Conservation (phyloP, 2,797 vertebrate species). For the Malacoctenus gilli region DNA sequence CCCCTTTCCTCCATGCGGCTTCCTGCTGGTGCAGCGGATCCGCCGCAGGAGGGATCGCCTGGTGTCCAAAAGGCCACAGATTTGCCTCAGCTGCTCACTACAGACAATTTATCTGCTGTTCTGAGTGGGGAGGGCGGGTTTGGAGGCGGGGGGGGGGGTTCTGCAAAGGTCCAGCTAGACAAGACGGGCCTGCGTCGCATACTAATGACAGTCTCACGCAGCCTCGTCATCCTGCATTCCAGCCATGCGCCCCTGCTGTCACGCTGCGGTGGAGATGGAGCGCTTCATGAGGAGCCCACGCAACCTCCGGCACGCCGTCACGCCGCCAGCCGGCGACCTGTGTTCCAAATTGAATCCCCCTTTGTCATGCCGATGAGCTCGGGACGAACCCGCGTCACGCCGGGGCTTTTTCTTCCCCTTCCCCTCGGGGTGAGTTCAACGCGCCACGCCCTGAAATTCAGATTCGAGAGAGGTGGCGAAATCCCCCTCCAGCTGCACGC, state of each 20-base stretch:
- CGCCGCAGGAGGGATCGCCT: slow-evolving; percentile 38
- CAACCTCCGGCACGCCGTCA: slow-evolving; percentile 5
- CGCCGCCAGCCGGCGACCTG: slow-evolving; percentile 18
- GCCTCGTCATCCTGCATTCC: slow-evolving; percentile 68
- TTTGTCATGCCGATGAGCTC: slow-evolving; percentile 34
- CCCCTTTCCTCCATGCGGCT: slow-evolving; percentile 24
- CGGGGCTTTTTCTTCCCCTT: too few species aligned
- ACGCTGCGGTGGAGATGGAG: slow-evolving; percentile 53
- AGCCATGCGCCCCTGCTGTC: slow-evolving; percentile 65
- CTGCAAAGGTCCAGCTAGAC: slow-evolving; percentile 72
- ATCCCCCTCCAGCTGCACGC: slow-evolving; percentile 4
- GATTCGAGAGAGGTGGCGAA: slow-evolving; percentile 43
- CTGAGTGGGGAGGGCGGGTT: slow-evolving; percentile 43
- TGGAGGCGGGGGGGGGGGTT: slow-evolving; percentile 51
- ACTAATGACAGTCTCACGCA: slow-evolving; percentile 62
- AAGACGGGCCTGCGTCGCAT: slow-evolving; percentile 64
- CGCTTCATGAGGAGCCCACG: slow-evolving; percentile 30
- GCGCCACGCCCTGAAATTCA: slow-evolving; percentile 5
- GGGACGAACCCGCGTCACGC: neutral
- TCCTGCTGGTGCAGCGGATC: slow-evolving; percentile 24
- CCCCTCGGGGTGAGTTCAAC: too few species aligned
- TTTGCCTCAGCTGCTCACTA: slow-evolving; percentile 66
- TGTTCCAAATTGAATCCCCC: slow-evolving; percentile 49
- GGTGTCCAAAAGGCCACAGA: slow-evolving; percentile 45
- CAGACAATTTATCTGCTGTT: slow-evolving; percentile 68